These are phyloP conservation scores for Leptothorax acervorum DNA, from an alignment of 2,888 invertebrate species.

Conservation along the genomic window DNA sequence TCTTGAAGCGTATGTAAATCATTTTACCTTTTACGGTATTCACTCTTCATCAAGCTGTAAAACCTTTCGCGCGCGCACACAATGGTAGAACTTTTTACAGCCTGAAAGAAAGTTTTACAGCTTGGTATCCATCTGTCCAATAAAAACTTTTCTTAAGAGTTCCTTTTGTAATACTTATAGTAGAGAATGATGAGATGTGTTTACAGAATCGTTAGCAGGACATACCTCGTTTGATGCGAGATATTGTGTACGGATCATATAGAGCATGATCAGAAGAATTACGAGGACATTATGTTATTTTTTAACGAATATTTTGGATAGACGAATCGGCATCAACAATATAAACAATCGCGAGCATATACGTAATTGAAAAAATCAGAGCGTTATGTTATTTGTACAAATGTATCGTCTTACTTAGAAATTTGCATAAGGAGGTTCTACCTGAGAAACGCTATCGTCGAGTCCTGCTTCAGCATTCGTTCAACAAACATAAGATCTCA, in stretches of 20 bases:
- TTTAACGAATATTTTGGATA: constrained; percentile 54
- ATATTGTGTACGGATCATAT: constrained; percentile 38
- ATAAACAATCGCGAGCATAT: constrained; percentile 23
- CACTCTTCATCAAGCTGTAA: constrained; percentile 61
- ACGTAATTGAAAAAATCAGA: constrained; percentile 18
- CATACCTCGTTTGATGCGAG: constrained; percentile 16
- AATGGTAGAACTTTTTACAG: constrained; percentile 46
- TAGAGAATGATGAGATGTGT: constrained; percentile 65
- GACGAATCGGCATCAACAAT: constrained; percentile 36
- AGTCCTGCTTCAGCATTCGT: constrained; percentile 70
- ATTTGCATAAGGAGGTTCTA: constrained; percentile 15
- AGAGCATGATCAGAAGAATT: neutral
- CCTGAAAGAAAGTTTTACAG: constrained; percentile 40
- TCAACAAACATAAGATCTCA: constrained; percentile 77
- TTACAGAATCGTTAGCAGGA: constrained; percentile 62
- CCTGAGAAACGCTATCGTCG: constrained; percentile 56
- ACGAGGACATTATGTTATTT: neutral
- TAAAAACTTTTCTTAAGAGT: constrained; percentile 70
- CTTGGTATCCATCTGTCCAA: constrained; percentile 56
- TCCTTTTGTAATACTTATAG: constrained; percentile 74
- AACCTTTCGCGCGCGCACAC: constrained; percentile 56
- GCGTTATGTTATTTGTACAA: constrained; percentile 54
- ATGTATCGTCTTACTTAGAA: constrained; percentile 21
- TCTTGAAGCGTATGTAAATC: constrained; percentile 43
- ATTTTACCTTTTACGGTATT: constrained; percentile 63